Conservation (phyloP, 2,113 vertebrate genomes). For the Columba livia region DNA sequence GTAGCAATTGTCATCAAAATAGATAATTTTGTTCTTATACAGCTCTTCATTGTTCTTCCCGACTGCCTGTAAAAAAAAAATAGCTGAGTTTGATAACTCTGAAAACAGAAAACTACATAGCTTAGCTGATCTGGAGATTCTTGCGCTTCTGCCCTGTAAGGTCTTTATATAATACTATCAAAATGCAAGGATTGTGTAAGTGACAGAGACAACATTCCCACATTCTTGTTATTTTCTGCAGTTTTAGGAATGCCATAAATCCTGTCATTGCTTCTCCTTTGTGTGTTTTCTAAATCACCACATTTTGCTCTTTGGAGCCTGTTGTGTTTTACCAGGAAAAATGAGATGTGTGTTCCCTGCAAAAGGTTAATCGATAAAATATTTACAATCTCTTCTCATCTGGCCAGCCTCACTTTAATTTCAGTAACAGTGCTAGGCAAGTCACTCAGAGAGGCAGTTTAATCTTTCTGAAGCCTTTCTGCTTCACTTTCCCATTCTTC, state of each 20-base stretch:
- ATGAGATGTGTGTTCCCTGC: constrained; percentile 25
- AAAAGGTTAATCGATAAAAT: constrained; percentile 55
- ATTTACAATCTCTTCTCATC: constrained; percentile 42
- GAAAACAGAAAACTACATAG: not conserved
- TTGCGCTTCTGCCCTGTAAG: not conserved
- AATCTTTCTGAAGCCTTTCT: constrained; percentile 11
- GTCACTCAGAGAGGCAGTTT: not conserved
- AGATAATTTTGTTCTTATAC: constrained; percentile 44
- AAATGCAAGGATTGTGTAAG: constrained; percentile 27
- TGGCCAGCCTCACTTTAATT: constrained; percentile 39
- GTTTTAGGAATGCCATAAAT: constrained; percentile 51
- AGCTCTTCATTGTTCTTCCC: constrained; percentile 40
- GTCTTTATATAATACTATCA: not conserved
- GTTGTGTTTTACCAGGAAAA: constrained; percentile 52
- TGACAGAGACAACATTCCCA: constrained; percentile 22
- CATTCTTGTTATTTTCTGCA: constrained; percentile 39
- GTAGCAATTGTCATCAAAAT: constrained; percentile 49
- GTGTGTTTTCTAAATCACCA: constrained; percentile 19
- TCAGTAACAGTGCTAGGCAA: not conserved
- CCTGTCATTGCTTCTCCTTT: constrained; percentile 48
- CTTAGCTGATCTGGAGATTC: not conserved
- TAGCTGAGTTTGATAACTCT: constrained; percentile 39
- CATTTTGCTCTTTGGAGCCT: constrained; percentile 21
- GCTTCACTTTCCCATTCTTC: not conserved
- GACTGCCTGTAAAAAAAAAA: constrained; percentile 6